Evolutionary conservation across 1,140 invertebrate species (phyloP).

Genomic region (Drosophila mayri): DNA sequence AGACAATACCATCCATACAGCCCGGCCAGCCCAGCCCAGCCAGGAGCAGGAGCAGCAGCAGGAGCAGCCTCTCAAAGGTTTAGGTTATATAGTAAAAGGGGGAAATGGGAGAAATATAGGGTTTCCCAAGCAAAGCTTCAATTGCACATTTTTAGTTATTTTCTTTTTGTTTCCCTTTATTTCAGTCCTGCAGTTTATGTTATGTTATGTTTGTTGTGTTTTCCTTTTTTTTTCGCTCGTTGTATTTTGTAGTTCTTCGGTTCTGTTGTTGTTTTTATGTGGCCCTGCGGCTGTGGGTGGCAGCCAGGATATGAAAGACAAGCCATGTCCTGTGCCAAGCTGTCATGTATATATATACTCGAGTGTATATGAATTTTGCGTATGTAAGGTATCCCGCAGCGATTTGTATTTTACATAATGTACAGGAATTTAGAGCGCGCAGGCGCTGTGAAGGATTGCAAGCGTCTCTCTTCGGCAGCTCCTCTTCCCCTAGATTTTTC

Average conservation of each 20-base stretch:
- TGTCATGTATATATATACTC: slow-evolving; percentile 8
- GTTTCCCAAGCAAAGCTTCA: slow-evolving; percentile 35
- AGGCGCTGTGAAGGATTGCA: slow-evolving; percentile 11
- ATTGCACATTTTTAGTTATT: slow-evolving; percentile 53
- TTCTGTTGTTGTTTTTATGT: slow-evolving; percentile 41
- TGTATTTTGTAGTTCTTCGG: slow-evolving; percentile 15
- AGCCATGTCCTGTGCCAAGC: slow-evolving; percentile 16
- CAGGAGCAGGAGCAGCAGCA: slow-evolving; percentile 15
- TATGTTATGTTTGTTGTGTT: slow-evolving; percentile 41
- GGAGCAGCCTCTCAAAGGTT: slow-evolving; percentile 21
- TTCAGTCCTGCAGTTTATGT: slow-evolving; percentile 54
- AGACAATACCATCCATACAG: slow-evolving; percentile 29
- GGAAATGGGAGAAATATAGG: slow-evolving; percentile 5
- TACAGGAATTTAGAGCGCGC: slow-evolving; percentile 53
- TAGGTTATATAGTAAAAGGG: slow-evolving; percentile 1
- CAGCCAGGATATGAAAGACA: slow-evolving; percentile 53
- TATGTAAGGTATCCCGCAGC: slow-evolving; percentile 24
- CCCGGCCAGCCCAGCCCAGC: slow-evolving; percentile 17
- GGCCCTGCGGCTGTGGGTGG: slow-evolving; percentile 74
- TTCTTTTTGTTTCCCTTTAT: slow-evolving; percentile 37
- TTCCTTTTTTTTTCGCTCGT: neutral
- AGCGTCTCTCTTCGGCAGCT: neutral
- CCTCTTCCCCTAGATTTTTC: slow-evolving; percentile 7
- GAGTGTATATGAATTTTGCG: slow-evolving; percentile 21
- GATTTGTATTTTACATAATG: slow-evolving; percentile 33